phyloP scores from a whole-genome alignment of 2,797 vertebrate species.

The Spinus pinus region DNA sequence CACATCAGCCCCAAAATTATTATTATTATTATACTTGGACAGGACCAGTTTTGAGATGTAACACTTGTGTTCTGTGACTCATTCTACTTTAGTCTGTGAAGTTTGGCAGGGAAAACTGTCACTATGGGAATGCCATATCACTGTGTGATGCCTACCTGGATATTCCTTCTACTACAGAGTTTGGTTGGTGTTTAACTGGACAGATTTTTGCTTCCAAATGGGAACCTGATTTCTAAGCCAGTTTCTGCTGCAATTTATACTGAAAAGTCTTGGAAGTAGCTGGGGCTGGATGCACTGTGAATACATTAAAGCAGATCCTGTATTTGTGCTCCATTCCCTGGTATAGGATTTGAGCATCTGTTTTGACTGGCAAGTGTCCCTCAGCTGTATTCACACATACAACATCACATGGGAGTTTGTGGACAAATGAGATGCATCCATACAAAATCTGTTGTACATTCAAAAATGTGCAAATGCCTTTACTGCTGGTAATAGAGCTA shows the following conservation, averaged over 20 bases:
- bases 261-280: background rate
- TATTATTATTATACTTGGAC: background rate
- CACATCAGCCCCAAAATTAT: background rate
- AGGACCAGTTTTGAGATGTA: background rate
- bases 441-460: background rate
- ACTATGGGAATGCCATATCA: background rate
- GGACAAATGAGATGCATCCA: background rate
- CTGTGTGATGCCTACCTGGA: background rate
- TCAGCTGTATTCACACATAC: conserved; percentile 24
- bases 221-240: background rate
- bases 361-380: conserved; percentile 41
- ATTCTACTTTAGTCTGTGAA: background rate
- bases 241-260: background rate
- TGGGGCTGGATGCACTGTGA: background rate
- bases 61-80: background rate
- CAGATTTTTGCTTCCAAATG: background rate
- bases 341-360: conserved; percentile 1
- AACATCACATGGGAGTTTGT: background rate
- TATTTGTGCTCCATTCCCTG: background rate
- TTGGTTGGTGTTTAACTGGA: background rate
- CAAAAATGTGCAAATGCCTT: background rate
- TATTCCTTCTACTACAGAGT: background rate
- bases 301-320: background rate
- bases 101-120: background rate
- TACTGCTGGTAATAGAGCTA: background rate